Evolutionary conservation across 1,140 invertebrate species (phyloP), one percentile per base, ranked within the genome.

Genomic region (Pteromalus puparum): DNA sequence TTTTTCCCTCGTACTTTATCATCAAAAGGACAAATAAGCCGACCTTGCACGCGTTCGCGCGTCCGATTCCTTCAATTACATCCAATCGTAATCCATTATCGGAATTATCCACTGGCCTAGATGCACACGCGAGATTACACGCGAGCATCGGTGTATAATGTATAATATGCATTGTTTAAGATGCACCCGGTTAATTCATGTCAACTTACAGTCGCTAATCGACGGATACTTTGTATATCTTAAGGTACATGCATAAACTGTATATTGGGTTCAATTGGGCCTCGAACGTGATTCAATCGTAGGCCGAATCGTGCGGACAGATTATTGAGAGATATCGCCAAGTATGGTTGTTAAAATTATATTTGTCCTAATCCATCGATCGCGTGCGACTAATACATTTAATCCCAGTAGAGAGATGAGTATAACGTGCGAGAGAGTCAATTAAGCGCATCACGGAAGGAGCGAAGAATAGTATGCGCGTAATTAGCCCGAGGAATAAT

Each of bases 41-140:
- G 65, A 76, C 26, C 76, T 84, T 67, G 53, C 30, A 0, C 3
- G 30, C n/a, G n/a, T n/a, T n/a, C n/a, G n/a, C 26, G 67, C 30
- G 46, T 61, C 65, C 61, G 48, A 34, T 80, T 74, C 28, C 42
- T 38, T 21, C 68, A 79, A 82, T 83, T 75, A 24, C 61, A n/a
- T 18, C n/a, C 81, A 81, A 86, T 83, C 34, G 21, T 46, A 80
- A 67, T 67, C 34, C 24, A 86, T 81, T 21, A 80, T 53, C 24
- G 61, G 18, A 74, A 42, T 76, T 70, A 67, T 28, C 2, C 53
- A 67, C 18, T 46, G 24, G 30, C 28, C 80, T 53, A 53, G 2
- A 61, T 73, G 21, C 18, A 7, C 18, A 7, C 53, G 18, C 18
- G 18, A 61, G 18, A 61, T 61, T 6, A 61, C 5, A 18, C 18